Conservation (phyloP, 2,113 vertebrate genomes). For the Choloepus hoffmanni region DNA sequence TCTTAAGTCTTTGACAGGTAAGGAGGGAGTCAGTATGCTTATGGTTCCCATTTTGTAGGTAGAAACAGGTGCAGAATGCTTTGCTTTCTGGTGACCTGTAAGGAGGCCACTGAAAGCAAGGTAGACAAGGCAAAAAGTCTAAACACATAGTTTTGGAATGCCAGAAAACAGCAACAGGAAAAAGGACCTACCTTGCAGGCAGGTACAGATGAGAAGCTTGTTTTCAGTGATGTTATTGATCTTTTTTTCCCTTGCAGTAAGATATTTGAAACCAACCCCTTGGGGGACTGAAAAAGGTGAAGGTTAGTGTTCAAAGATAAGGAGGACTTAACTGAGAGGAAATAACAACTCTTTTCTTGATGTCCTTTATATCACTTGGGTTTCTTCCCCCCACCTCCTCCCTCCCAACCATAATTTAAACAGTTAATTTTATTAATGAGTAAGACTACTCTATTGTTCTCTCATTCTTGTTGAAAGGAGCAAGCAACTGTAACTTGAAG, state of each 20-base stretch:
- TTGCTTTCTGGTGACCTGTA: constrained; percentile 25
- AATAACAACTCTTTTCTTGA: background rate
- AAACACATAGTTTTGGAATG: background rate
- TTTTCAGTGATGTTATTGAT: constrained; percentile 39
- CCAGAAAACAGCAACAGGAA: background rate
- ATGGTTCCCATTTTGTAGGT: constrained; percentile 81
- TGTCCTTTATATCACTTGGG: constrained; percentile 2
- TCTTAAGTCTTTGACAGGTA: constrained; percentile 74
- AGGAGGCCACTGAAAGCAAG: background rate
- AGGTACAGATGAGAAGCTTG: constrained; percentile 20
- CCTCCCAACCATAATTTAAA: background rate
- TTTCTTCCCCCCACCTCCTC: background rate
- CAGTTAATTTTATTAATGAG: background rate
- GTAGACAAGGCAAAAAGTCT: background rate
- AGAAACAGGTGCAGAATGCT: constrained; percentile 46
- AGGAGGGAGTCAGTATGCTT: constrained; percentile 75
- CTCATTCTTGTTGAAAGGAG: constrained; percentile 18
- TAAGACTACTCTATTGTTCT: background rate
- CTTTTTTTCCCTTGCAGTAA: background rate
- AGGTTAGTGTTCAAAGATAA: background rate
- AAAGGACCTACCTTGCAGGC: background rate
- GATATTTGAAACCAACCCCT: background rate
- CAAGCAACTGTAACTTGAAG: background rate
- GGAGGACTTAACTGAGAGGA: background rate
- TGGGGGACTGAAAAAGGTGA: background rate